Base-by-base conservation (phyloP, 2,888 invertebrate genomes). In the Resseliella maxima region DNA sequence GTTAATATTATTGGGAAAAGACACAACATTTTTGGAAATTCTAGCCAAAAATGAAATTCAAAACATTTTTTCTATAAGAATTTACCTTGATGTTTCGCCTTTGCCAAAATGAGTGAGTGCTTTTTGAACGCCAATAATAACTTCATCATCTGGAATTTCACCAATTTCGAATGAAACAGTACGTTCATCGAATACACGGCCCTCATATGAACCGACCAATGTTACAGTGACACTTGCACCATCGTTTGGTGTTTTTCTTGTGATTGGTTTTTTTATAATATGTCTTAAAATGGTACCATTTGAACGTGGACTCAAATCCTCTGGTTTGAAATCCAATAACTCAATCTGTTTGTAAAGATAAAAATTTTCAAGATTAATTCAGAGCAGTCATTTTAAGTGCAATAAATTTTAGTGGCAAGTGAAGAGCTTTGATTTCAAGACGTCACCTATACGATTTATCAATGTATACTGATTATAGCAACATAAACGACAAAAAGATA, bases 241-340 rank as follows among this genome's bases (percentile, higher is more conserved):
- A 87, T 97, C 96, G 88, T 94, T 95, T 10, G 99, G 99, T 50
- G 92, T 93, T 41, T 94, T 92, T 93, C 0, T 95, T 95, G 86
- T 93, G 93, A 72, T 50, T 0, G 98, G 98, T 87, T 92, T 92
- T 81, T 92, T 92, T 31, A 98, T 91, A 89, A 94, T 93, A 87
- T 94, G 93, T 87, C 96, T 93, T 86, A 96, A 92, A 88, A 99
- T 96, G 81, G 96, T 94, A 87, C 95, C 95, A 92, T 98, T 97
- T 89, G 95, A 94, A 86, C 94, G 93, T 0, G 95, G 95, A 88
- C 96, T 96, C 83, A 99, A 90, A 92, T 99, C 99, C 91, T 98
- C 98, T 46, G 95, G 95, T 90, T 93, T 93, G 97, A 97, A 98
- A 87, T 94, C 94, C 83, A 98, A 92, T 91, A 98, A 94, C 92